Base-by-base conservation (phyloP, 2,113 vertebrate genomes). In the Morone saxatilis region DNA sequence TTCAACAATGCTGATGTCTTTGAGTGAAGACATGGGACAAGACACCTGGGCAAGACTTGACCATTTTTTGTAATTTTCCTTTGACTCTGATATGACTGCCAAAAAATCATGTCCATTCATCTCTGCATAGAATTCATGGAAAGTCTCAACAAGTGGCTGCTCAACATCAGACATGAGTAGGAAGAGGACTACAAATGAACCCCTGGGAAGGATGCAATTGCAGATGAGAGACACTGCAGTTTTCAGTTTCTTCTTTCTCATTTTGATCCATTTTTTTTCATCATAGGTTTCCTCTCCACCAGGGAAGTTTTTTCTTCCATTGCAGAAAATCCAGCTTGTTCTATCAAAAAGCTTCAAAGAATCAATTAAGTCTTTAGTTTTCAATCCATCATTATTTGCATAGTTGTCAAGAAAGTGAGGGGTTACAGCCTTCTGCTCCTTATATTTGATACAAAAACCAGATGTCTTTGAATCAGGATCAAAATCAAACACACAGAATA, bases 401-500 rank as follows among this genome's bases (percentile, higher is more conserved):
- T 95, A 96, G 0, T 96, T 85, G 50, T 93, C 78, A 62, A 96
- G 7, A 74, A 94, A 94, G 47, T 94, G 94, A 0, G 70, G 53
- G 45, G 79, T 94, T 38, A 86, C 71, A 19, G 89, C 81, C 0
- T 94, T 94, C 45, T 93, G 88, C 36, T 94, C 0, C 66, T 86
- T 91, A 78, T 94, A 95, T 71, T 0, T 85, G 0, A 82, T 78
- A 9, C 88, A 94, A n/a, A 96, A 5, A 41, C 95, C 96, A 25
- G 92, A 94, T 20, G 71, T 47, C 0, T 86, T 91, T 19, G 96
- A 96, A 81, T 95, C 72, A 36, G 94, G 92, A 66, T 96, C 96
- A 59, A 96, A 96, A 76, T 96, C 96, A 86, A 96, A 96, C 48
- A 95, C 94, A 8, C 95, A 96, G 56, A 96, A 95, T 0, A 96